Percentiles rank a stretch among this genome's conserved stretches.
phyloP scores from a whole-genome alignment of 2,797 vertebrate genomes.

The Cyprinodon diabolis region DNA sequence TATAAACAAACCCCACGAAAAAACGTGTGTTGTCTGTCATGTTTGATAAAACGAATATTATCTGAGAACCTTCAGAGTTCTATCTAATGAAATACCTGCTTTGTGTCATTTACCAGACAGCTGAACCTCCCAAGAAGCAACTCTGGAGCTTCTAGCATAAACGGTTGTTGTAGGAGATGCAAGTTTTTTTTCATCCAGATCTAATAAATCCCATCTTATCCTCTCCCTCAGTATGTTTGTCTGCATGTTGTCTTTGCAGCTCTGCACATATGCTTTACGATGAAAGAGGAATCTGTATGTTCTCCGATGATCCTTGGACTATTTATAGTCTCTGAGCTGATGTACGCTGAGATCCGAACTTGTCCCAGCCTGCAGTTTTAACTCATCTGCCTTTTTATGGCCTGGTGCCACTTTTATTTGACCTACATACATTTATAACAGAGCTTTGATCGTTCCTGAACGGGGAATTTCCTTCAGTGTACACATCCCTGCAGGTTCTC shows the following conservation, averaged over 20 bases:
- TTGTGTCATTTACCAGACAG: background rate
- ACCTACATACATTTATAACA: conserved; percentile 10
- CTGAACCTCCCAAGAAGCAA: background rate
- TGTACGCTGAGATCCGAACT: background rate
- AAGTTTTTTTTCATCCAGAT: background rate
- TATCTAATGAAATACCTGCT: background rate
- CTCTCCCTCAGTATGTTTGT: background rate
- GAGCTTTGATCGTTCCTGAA: conserved; percentile 11
- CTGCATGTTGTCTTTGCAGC: background rate
- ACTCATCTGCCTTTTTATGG: conserved; percentile 52
- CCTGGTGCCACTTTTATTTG: conserved; percentile 16
- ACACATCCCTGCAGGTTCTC: background rate
- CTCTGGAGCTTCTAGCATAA: no score
- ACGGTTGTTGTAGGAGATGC: background rate
- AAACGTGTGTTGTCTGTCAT: background rate
- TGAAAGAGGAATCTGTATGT: conserved; percentile 9
- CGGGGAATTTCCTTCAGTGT: background rate
- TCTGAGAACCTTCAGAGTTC: background rate
- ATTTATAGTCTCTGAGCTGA: conserved; percentile 26
- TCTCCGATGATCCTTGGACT: conserved; percentile 22
- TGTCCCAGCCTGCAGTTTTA: conserved; percentile 42
- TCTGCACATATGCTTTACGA: background rate
- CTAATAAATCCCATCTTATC: background rate
- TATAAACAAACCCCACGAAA: background rate
- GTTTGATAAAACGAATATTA: background rate